phyloP scores from a whole-genome alignment of 1,140 invertebrate species.

The Drosophila repletoides region DNA sequence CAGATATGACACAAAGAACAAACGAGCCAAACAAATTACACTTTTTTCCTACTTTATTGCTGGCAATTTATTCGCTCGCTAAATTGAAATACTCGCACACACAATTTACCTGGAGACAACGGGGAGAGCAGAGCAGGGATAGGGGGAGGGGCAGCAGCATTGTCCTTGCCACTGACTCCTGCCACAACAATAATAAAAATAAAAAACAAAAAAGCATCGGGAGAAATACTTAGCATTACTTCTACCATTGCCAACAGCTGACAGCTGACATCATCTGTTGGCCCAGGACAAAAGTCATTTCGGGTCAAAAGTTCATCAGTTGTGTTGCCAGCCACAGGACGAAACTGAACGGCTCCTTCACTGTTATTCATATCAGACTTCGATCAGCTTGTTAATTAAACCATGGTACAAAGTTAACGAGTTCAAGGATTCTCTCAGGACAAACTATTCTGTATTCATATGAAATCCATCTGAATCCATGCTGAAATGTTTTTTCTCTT shows the following conservation, averaged over 20 bases:
- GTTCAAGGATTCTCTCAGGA: no score
- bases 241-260: not conserved
- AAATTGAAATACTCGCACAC: slow-evolving; percentile 71
- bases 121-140: no score
- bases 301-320: slow-evolving; percentile 18
- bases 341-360: no score
- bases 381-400: slow-evolving; percentile 41
- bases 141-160: not conserved
- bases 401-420: not conserved
- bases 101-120: slow-evolving; percentile 75
- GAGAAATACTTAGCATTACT: slow-evolving; percentile 9
- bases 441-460: no score
- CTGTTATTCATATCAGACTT: slow-evolving; percentile 14
- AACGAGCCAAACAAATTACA: slow-evolving; percentile 78
- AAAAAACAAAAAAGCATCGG: not conserved
- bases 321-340: not conserved
- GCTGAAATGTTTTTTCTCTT: no score
- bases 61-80: slow-evolving; percentile 70
- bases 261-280: slow-evolving; percentile 63
- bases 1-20: slow-evolving; percentile 73
- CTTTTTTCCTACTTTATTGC: slow-evolving; percentile 69
- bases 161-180: slow-evolving; percentile 39
- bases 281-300: slow-evolving; percentile 31
- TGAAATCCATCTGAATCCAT: no score
- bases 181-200: no score